phyloP scores from a whole-genome alignment of 2,888 invertebrate genomes.

The Elegia similella region DNA sequence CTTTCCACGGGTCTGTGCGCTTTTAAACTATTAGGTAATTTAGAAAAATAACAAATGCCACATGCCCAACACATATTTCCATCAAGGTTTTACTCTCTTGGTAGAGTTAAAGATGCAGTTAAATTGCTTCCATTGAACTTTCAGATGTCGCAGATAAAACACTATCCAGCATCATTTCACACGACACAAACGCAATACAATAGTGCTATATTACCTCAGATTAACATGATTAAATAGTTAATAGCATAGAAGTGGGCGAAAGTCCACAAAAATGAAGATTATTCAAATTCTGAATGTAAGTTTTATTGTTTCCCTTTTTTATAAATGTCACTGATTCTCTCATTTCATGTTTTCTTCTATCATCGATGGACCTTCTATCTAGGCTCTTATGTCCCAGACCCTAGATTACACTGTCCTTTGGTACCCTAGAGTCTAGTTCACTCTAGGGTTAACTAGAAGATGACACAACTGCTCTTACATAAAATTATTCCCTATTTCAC shows the following conservation, averaged over 20 bases:
- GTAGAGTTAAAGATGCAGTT: constrained; percentile 1
- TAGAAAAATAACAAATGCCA: background rate
- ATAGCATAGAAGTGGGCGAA: background rate
- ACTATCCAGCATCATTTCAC: background rate
- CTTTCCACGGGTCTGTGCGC: too few species aligned
- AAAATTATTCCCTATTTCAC: too few species aligned
- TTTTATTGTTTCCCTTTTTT: background rate
- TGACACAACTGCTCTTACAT: too few species aligned
- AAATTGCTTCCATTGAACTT: constrained; percentile 1
- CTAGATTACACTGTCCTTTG: too few species aligned
- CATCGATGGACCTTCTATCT: too few species aligned
- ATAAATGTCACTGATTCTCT: too few species aligned
- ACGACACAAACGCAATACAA: background rate
- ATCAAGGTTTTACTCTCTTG: background rate
- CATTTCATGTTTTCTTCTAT: too few species aligned
- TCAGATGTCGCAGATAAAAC: constrained; percentile 1
- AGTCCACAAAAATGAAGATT: background rate
- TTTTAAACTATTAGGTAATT: too few species aligned
- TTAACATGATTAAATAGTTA: background rate
- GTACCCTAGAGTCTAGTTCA: too few species aligned
- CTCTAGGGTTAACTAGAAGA: too few species aligned
- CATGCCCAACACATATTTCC: background rate
- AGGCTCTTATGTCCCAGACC: too few species aligned
- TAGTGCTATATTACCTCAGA: background rate
- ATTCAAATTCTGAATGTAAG: background rate